Evolutionary conservation across 2,797 vertebrate species (phyloP), one percentile per base, ranked within the genome.

Genomic region (Manis pentadactyla): DNA sequence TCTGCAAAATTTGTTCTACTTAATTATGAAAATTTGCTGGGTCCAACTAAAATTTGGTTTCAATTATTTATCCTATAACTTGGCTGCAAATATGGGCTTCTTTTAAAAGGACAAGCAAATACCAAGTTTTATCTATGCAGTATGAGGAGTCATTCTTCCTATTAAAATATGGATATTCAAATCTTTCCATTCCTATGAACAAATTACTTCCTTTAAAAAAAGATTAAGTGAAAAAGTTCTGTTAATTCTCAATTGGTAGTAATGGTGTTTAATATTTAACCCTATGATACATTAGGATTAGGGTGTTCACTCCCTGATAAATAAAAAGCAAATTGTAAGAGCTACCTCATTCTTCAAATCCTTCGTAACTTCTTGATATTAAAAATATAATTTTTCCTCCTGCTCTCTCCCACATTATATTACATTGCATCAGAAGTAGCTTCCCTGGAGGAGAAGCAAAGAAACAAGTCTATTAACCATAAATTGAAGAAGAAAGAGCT

Each of bases 331-430:
- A 87, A 63, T 93, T 46, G 21, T 81, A 61, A 66, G 8, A 86
- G 25, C 6, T 79, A 19, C 0, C 66, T 93, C 85, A 51, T 90
- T 68, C 64, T 85, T 91, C 79, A 84, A 94, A 75, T 64, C n/a
- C 51, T 96, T 94, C 39, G 87, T 90, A 90, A 74, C 66, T 86
- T 95, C 86, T 93, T 90, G 13, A 81, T 97, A 90, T 95, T 96
- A 92, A 90, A 94, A 77, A 83, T 82, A 81, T 79, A 73, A 86
- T 61, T 97, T 84, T 97, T 94, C 92, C 89, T 90, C 27, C 63
- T 49, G 29, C 19, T 87, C 34, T 69, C 59, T 93, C 74, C 57
- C 84, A 88, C 81, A 94, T 96, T 73, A 49, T 39, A 87, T 77
- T 61, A n/a, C 39, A 25, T 29, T 84, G 19, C 63, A 68, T 92